These are phyloP conservation scores for Barypeithes pellucidus DNA, from an alignment of 2,888 invertebrate genomes.

Conservation along the genomic window DNA sequence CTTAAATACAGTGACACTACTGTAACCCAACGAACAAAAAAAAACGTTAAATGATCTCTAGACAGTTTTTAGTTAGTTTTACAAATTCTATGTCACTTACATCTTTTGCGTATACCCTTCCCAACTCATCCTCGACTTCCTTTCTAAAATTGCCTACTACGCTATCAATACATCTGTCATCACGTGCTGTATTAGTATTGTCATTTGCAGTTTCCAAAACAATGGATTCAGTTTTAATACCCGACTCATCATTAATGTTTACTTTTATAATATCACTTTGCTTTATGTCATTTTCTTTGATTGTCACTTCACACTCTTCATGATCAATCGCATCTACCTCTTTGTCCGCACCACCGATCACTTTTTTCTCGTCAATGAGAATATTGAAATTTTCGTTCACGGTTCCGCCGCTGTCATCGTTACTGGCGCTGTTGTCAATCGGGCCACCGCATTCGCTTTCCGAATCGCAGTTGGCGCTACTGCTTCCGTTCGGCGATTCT, in stretches of 20 bases:
- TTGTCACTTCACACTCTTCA: not conserved
- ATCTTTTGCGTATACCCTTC: constrained; percentile 22
- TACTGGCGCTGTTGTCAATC: constrained; percentile 26
- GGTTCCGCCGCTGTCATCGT: constrained; percentile 63
- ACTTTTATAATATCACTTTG: not conserved
- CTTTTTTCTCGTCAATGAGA: constrained; percentile 44
- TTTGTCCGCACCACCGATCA: constrained; percentile 67
- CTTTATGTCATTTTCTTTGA: not conserved
- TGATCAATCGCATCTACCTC: not conserved
- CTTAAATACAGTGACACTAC: no score
- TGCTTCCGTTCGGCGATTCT: constrained; percentile 32
- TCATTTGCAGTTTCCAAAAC: not conserved
- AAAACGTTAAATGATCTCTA: no score
- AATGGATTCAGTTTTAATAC: not conserved
- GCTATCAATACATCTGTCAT: constrained; percentile 35
- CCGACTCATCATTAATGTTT: not conserved
- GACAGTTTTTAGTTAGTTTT: no score
- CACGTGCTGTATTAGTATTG: not conserved
- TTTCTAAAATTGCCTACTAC: constrained; percentile 76
- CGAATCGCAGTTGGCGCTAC: constrained; percentile 52
- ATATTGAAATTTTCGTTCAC: constrained; percentile 60
- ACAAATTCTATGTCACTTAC: no score
- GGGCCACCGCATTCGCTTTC: constrained; percentile 56
- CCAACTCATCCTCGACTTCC: constrained; percentile 76
- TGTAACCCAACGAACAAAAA: no score